phyloP scores from a whole-genome alignment of 2,113 vertebrate genomes.

The Microcebus lehilahytsara region DNA sequence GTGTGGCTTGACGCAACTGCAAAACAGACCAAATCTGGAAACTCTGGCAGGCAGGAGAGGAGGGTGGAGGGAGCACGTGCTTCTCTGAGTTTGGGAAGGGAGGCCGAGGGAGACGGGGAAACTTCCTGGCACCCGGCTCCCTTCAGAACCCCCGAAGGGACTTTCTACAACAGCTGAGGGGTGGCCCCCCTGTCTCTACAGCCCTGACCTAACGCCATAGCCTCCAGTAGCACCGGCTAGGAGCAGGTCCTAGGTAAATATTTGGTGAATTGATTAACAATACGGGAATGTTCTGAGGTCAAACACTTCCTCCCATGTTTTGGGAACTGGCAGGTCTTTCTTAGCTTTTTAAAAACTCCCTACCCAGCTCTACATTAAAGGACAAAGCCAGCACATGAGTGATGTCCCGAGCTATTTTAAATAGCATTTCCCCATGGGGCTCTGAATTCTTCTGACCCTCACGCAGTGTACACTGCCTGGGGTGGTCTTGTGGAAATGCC shows the following conservation, averaged over 20 bases:
- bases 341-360: not conserved
- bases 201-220: not conserved
- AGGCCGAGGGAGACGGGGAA: conserved; percentile 21
- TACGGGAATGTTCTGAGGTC: not conserved
- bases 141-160: not conserved
- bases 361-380: not conserved
- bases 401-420: not conserved
- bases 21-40: conserved; percentile 75
- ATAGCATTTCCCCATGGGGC: not conserved
- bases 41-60: conserved; percentile 62
- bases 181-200: not conserved
- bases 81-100: not conserved
- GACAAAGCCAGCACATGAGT: not conserved
- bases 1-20: conserved; percentile 65
- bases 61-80: conserved; percentile 34
- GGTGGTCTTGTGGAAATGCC: not conserved
- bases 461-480: not conserved
- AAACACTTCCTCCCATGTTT: not conserved
- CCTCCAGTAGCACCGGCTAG: not conserved
- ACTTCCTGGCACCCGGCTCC: not conserved
- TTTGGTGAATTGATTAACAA: not conserved
- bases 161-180: not conserved
- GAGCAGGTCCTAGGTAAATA: not conserved
- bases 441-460: not conserved
- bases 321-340: not conserved